These are phyloP conservation scores for Camponotus pennsylvanicus DNA, from an alignment of 1,140 invertebrate species.

Conservation along the genomic window DNA sequence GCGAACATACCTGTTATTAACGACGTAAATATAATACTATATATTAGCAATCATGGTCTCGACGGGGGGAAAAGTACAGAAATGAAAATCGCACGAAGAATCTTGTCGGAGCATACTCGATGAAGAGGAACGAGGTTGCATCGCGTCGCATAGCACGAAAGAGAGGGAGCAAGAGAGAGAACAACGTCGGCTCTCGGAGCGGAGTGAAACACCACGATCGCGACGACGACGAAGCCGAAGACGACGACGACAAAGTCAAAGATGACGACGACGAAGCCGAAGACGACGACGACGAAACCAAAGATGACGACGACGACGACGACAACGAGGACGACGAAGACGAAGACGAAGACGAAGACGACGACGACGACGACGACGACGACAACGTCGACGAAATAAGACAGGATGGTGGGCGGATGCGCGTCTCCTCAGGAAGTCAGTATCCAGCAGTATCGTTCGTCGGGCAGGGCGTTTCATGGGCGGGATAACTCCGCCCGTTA, in stretches of 20 bases:
- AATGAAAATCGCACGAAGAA: slow-evolving; percentile 36
- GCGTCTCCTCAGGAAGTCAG: slow-evolving; percentile 6
- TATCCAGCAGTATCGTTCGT: slow-evolving; percentile 40
- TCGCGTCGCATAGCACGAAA: slow-evolving; percentile 29
- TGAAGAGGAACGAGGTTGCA: slow-evolving; percentile 58
- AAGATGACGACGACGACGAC: neutral
- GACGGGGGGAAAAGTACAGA: neutral
- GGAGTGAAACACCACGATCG: neutral
- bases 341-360: neutral
- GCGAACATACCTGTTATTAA: neutral
- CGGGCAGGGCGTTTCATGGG: slow-evolving; percentile 51
- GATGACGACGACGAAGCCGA: neutral
- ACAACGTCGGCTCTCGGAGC: neutral
- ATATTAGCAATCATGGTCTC: slow-evolving; percentile 5
- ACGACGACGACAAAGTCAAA: neutral
- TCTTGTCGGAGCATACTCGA: slow-evolving; percentile 28
- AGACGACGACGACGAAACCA: neutral
- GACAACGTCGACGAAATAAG: slow-evolving; percentile 35
- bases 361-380: slow-evolving; percentile 15
- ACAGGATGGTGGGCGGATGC: slow-evolving; percentile 53
- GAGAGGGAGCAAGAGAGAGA: neutral
- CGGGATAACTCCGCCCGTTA: slow-evolving; percentile 42
- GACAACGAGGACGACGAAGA: neutral
- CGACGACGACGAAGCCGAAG: neutral
- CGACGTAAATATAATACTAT: neutral